These are phyloP conservation scores for Drosophila picticornis DNA, from an alignment of 2,888 invertebrate genomes.

Conservation along the genomic window DNA sequence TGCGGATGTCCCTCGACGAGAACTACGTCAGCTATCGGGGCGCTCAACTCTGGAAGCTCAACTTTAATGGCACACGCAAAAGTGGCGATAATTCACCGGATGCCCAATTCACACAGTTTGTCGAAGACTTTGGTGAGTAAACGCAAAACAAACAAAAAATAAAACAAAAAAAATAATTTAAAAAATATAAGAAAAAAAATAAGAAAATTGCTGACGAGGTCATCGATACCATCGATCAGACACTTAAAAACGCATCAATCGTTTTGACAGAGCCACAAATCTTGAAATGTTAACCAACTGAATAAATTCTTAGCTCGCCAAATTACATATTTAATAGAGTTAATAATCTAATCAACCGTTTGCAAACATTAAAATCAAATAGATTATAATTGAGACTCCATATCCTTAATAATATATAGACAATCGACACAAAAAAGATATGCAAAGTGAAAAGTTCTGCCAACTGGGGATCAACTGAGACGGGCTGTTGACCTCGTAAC, in stretches of 20 bases:
- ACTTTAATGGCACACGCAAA: conserved; percentile 70
- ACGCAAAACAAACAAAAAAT: no score
- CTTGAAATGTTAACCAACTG: background rate
- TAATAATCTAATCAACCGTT: background rate
- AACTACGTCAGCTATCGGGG: conserved; percentile 81
- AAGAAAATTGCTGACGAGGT: background rate
- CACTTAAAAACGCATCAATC: conserved; percentile 26
- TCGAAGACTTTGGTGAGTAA: conserved; percentile 78
- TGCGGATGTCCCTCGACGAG: conserved; percentile 78
- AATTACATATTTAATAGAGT: background rate
- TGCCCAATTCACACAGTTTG: conserved; percentile 64
- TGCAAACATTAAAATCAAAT: background rate
- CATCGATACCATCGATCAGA: background rate
- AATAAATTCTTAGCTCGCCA: background rate
- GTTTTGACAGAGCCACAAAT: background rate
- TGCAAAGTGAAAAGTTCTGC: conserved; percentile 17
- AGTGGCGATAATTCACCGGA: conserved; percentile 42
- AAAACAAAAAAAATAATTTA: background rate
- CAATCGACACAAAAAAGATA: conserved; percentile 5
- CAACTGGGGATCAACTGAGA: conserved; percentile 7
- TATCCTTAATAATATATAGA: conserved; percentile 10
- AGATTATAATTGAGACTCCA: background rate
- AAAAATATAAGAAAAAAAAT: background rate
- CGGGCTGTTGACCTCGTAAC: conserved; percentile 53
- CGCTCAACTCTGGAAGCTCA: conserved; percentile 81